These are phyloP conservation scores for Panthera leo DNA, from an alignment of 2,113 vertebrate genomes.

Conservation along the genomic window DNA sequence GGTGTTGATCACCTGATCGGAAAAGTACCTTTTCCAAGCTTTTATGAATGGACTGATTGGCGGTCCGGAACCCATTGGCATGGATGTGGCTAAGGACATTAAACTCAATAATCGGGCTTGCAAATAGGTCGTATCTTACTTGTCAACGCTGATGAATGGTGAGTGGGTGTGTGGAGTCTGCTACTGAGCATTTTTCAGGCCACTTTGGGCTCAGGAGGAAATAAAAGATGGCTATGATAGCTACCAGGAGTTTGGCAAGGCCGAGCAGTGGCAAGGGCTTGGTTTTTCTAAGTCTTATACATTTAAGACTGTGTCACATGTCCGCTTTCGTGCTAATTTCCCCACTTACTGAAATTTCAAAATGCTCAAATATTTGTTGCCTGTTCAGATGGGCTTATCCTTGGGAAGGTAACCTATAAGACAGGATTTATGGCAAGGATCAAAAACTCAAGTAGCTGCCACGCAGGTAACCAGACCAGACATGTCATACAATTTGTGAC, in stretches of 20 bases:
- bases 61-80: not conserved
- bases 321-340: not conserved
- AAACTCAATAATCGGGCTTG: not conserved
- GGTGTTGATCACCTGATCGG: conserved; percentile 61
- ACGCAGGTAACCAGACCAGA: not conserved
- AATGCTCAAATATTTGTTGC: not conserved
- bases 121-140: not conserved
- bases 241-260: not conserved
- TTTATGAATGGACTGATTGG: conserved; percentile 56
- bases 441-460: not conserved
- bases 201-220: not conserved
- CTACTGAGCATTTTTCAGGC: not conserved
- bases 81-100: not conserved
- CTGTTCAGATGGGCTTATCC: not conserved
- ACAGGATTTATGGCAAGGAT: not conserved
- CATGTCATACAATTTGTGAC: not conserved
- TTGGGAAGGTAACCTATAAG: not conserved
- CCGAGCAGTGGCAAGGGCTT: not conserved
- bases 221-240: not conserved
- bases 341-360: not conserved
- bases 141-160: not conserved
- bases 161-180: not conserved
- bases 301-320: not conserved
- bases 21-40: conserved; percentile 61
- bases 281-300: not conserved